phyloP scores from a whole-genome alignment of 2,797 vertebrate genomes.

The Apogon hyalosoma region DNA sequence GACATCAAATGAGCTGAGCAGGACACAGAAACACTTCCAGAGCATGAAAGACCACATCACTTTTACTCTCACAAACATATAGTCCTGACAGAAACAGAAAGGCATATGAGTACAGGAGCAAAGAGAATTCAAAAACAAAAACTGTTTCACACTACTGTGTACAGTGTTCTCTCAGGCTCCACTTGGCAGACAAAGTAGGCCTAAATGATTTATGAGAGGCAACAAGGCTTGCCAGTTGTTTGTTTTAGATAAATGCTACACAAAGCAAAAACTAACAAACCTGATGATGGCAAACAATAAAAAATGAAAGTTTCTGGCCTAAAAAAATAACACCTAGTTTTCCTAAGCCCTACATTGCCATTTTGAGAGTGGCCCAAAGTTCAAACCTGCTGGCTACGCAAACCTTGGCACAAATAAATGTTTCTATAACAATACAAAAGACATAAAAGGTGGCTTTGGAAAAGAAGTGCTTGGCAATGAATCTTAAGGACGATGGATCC shows the following conservation, averaged over 20 bases:
- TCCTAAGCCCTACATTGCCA: slow-evolving; percentile 9
- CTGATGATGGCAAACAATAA: slow-evolving; percentile 48
- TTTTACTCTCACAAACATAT: slow-evolving; percentile 1
- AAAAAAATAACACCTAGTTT: slow-evolving; percentile 20
- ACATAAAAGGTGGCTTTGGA: slow-evolving; percentile 33
- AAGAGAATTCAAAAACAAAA: slow-evolving; percentile 50
- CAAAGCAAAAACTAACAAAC: slow-evolving; percentile 66
- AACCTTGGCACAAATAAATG: slow-evolving; percentile 8
- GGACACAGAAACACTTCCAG: slow-evolving; percentile 16
- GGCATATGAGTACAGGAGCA: slow-evolving; percentile 28
- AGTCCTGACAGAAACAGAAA: slow-evolving; percentile 25
- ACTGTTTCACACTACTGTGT: slow-evolving; percentile 40
- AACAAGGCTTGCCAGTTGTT: slow-evolving; percentile 70
- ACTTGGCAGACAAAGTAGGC: slow-evolving; percentile 69
- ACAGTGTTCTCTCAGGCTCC: slow-evolving; percentile 66
- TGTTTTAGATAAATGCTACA: slow-evolving; percentile 73
- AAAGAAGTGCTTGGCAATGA: slow-evolving; percentile 6
- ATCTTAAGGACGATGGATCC: slow-evolving; percentile 18
- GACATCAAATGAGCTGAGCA: slow-evolving; percentile 47
- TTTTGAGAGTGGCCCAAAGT: slow-evolving; percentile 24
- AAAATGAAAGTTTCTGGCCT: slow-evolving; percentile 39
- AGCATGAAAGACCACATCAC: slow-evolving; percentile 28
- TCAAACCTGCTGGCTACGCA: slow-evolving; percentile 30
- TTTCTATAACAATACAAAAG: slow-evolving; percentile 19
- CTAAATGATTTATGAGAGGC: slow-evolving; percentile 75